Conservation (phyloP, 2,888 invertebrate species). For the Carpatolechia fugitivella region DNA sequence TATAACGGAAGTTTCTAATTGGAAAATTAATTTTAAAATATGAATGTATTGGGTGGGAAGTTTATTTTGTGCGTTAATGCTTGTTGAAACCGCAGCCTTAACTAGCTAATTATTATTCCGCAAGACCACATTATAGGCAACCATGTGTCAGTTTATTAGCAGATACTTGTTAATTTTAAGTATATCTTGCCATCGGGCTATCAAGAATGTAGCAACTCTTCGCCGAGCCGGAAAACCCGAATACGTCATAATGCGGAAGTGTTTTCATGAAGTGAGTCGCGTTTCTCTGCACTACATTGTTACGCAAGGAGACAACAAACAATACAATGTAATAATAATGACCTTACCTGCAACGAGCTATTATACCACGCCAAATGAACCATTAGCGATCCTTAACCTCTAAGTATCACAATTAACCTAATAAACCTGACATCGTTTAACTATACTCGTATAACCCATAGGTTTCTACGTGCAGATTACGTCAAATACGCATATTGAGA, state of each 20-base stretch:
- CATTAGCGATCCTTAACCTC: constrained; percentile 2
- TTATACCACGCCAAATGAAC: background rate
- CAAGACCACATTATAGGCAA: too few relatives aligned
- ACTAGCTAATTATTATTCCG: too few relatives aligned
- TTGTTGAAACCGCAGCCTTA: too few relatives aligned
- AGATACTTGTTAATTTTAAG: too few relatives aligned
- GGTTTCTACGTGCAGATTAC: background rate
- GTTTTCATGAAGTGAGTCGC: background rate
- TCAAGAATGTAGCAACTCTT: background rate
- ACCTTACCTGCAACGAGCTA: background rate
- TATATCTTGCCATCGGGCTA: background rate
- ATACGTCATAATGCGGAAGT: background rate
- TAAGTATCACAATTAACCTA: background rate
- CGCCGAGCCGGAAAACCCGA: background rate
- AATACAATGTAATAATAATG: background rate
- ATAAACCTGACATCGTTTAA: background rate
- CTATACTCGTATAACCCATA: background rate
- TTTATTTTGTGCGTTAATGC: too few relatives aligned
- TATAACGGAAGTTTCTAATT: too few relatives aligned
- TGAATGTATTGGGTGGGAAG: too few relatives aligned
- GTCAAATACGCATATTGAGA: too few relatives aligned
- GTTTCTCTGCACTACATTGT: background rate
- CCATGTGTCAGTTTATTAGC: too few relatives aligned
- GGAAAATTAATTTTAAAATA: too few relatives aligned
- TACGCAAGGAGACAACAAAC: background rate